phyloP scores from a whole-genome alignment of 2,797 vertebrate species.

The Sorex maritimensis region DNA sequence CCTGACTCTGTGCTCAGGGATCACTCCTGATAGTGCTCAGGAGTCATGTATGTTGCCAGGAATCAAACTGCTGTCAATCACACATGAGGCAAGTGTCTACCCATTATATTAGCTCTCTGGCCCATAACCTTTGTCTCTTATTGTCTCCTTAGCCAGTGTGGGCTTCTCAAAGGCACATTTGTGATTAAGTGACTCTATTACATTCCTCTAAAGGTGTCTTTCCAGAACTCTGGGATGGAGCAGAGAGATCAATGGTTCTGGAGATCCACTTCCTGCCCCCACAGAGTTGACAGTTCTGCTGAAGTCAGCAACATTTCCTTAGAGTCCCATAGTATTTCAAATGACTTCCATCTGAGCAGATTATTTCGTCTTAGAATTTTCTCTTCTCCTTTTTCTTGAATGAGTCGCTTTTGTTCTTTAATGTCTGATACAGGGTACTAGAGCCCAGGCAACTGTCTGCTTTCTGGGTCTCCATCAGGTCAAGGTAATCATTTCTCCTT shows the following conservation, averaged over 20 bases:
- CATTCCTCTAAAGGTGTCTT: background rate
- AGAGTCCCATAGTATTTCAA: background rate
- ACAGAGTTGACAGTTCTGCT: background rate
- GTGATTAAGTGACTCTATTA: background rate
- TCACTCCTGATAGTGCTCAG: too few relatives aligned
- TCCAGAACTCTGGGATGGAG: background rate
- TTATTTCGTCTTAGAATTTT: constrained; percentile 41
- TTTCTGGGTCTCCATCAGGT: rapidly evolving
- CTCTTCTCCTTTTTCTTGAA: constrained; percentile 14
- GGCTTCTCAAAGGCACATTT: constrained; percentile 7
- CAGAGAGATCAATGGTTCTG: background rate
- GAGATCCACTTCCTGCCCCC: background rate
- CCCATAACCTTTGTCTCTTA: too few relatives aligned
- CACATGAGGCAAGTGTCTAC: too few relatives aligned
- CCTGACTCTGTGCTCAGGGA: too few relatives aligned
- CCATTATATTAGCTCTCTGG: too few relatives aligned
- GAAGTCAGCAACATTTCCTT: background rate
- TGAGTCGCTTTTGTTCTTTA: constrained; percentile 7
- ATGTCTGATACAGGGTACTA: constrained; percentile 16
- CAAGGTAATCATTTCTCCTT: background rate
- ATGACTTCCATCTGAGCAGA: background rate
- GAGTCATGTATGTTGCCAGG: too few relatives aligned
- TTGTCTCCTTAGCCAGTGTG: background rate
- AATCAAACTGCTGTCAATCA: too few relatives aligned
- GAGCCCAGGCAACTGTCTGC: background rate